Conservation (phyloP, 2,797 vertebrate genomes). For the Crenichthys baileyi region DNA sequence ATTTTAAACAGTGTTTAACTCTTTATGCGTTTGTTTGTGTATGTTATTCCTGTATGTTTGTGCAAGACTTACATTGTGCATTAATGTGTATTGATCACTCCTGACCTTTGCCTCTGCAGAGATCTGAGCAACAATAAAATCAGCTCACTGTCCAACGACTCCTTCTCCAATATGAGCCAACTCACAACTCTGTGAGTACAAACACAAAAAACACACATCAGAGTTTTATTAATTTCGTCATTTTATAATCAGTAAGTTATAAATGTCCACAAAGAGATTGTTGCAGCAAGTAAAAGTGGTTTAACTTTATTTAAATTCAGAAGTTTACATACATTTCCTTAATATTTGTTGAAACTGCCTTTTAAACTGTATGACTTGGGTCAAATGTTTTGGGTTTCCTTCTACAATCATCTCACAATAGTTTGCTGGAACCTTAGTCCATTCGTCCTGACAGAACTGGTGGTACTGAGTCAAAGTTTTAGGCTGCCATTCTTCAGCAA, state of each 20-base stretch:
- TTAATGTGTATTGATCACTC: conserved; percentile 26
- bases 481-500: background rate
- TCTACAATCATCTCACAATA: background rate
- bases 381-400: background rate
- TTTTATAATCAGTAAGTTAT: background rate
- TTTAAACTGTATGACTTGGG: background rate
- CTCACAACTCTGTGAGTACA: conserved; percentile 94
- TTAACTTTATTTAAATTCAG: background rate
- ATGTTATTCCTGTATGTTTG: background rate
- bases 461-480: background rate
- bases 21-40: background rate
- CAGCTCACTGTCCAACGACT: conserved; percentile 90
- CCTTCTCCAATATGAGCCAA: conserved; percentile 97
- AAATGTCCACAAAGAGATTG: background rate
- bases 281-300: background rate
- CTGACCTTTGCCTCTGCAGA: conserved; percentile 78
- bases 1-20: background rate
- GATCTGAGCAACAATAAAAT: conserved; percentile 99
- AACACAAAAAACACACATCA: background rate
- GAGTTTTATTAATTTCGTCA: background rate
- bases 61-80: conserved; percentile 1
- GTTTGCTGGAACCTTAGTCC: background rate
- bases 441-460: background rate
- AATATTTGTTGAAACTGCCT: background rate
- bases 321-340: background rate